Evolutionary conservation across 2,888 invertebrate genomes (phyloP).

Genomic region (Dorcus hopei): DNA sequence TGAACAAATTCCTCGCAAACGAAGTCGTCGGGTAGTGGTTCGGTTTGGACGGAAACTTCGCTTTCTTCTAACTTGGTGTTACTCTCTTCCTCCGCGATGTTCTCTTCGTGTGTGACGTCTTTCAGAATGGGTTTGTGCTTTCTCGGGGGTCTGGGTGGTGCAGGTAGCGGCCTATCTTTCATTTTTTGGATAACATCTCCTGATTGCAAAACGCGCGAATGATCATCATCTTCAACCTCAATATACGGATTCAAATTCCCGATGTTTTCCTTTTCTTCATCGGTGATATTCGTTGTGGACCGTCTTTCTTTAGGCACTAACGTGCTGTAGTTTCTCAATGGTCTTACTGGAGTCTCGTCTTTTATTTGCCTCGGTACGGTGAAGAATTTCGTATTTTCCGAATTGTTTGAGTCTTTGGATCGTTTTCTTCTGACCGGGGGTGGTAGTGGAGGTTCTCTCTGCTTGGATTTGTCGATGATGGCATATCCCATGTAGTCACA

Average conservation of each 20-base stretch:
- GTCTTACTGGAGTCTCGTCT: constrained; percentile 56
- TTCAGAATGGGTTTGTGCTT: constrained; percentile 32
- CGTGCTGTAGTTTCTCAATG: constrained; percentile 60
- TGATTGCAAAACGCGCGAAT: constrained; percentile 64
- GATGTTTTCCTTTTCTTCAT: constrained; percentile 44
- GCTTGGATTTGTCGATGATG: constrained; percentile 67
- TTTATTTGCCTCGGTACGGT: constrained; percentile 59
- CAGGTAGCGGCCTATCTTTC: constrained; percentile 80
- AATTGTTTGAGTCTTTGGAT: constrained; percentile 48
- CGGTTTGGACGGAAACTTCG: constrained; percentile 81
- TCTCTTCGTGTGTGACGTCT: constrained; percentile 42
- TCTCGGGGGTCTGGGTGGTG: constrained; percentile 81
- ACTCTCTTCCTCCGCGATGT: constrained; percentile 20
- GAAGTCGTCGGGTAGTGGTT: constrained; percentile 77
- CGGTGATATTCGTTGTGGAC: constrained; percentile 50
- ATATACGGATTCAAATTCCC: constrained; percentile 57
- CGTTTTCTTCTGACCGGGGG: constrained; percentile 51
- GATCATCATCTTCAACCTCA: constrained; percentile 59
- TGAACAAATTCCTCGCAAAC: constrained; percentile 60
- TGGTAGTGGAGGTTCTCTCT: constrained; percentile 52
- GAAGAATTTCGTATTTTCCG: constrained; percentile 59
- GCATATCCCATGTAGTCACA: constrained; percentile 64
- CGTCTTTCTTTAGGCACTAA: constrained; percentile 61
- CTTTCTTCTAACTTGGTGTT: constrained; percentile 54
- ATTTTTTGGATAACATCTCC: constrained; percentile 77